Evolutionary conservation across 30 jellyfish, hydroid and myxozoan species (phyloP).

Genomic region (Catostylus mosaicus): DNA sequence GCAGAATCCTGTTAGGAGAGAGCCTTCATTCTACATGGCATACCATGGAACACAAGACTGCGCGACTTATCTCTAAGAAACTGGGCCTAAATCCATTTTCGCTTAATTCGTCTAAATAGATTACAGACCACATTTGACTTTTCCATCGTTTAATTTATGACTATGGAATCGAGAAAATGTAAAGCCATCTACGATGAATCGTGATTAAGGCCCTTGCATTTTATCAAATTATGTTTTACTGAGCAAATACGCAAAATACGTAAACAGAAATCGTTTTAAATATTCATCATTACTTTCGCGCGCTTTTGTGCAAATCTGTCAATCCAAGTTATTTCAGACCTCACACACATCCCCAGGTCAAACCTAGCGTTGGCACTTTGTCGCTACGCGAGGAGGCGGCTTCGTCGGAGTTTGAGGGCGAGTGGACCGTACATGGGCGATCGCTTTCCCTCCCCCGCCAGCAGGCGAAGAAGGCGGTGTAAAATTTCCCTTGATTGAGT

Average conservation of each 20-base stretch:
- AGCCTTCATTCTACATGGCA: constrained; percentile 25
- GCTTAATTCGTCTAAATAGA: constrained; percentile 32
- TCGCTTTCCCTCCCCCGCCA: too few species aligned
- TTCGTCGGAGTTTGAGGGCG: not conserved
- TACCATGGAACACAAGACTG: constrained; percentile 25
- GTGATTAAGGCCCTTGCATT: constrained; percentile 17
- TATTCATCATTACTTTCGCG: not conserved
- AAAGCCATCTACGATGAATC: constrained; percentile 27
- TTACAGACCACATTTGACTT: constrained; percentile 38
- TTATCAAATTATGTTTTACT: constrained; percentile 13
- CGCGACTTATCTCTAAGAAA: constrained; percentile 13
- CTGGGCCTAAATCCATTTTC: constrained; percentile 40
- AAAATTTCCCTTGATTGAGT: too few species aligned
- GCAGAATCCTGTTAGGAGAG: constrained; percentile 13
- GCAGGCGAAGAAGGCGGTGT: too few species aligned
- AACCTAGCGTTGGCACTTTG: not conserved
- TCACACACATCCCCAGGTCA: not conserved
- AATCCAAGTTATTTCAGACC: not conserved
- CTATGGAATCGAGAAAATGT: constrained; percentile 34
- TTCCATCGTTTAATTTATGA: not conserved
- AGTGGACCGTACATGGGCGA: too few species aligned
- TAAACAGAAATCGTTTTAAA: constrained; percentile 15
- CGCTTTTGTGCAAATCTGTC: not conserved
- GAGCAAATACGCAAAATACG: constrained; percentile 36
- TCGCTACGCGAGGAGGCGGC: not conserved